Evolutionary conservation across 2,888 invertebrate species (phyloP), one percentile per base, ranked within the genome.

Genomic region (Diogma glabrata): DNA sequence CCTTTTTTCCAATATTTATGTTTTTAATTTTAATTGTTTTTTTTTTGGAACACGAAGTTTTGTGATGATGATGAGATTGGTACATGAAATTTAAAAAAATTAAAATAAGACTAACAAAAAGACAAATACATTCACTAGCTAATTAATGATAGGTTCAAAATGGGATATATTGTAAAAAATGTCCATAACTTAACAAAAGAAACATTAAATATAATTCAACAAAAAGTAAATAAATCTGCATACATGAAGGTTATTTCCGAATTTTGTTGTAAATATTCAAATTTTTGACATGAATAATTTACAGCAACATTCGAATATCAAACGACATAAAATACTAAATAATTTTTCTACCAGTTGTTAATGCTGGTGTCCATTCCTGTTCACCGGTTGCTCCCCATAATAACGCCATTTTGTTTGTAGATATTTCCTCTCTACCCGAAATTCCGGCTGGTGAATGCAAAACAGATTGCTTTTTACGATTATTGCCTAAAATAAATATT

Each of bases 331-430:
- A 45, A 22, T 38, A 38, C 8, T n/a, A 38, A 24, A 46, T 10
- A 46, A 10, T 47, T 9, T 23, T 47, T 26, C 16, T 48, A 91
- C 94, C 94, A 72, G 94, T 95, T 3, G 93, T 94, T 53, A 94
- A 75, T 23, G 91, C 92, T 0, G 94, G 93, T 3, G 93, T 93
- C 95, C 95, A 95, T 67, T 94, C 93, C 67, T 95, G 94, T 67
- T 95, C 94, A 30, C 94, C 94, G 0, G 94, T 94, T 4, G 91
- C 91, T 20, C 94, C 94, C 93, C 94, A 94, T 46, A 91, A 73
- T 26, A 87, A 71, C 0, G 87, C 86, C 48, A 85, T 73, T 1
- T 66, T 69, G n/a, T n/a, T n/a, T 53, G 69, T 70, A 1, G 70
- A 63, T 43, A 69, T 69, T 14, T 65, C 61, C 22, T 65, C 60